Evolutionary conservation across 2,113 vertebrate genomes (phyloP), one percentile per base, ranked within the genome.

Genomic region (Scomber japonicus): DNA sequence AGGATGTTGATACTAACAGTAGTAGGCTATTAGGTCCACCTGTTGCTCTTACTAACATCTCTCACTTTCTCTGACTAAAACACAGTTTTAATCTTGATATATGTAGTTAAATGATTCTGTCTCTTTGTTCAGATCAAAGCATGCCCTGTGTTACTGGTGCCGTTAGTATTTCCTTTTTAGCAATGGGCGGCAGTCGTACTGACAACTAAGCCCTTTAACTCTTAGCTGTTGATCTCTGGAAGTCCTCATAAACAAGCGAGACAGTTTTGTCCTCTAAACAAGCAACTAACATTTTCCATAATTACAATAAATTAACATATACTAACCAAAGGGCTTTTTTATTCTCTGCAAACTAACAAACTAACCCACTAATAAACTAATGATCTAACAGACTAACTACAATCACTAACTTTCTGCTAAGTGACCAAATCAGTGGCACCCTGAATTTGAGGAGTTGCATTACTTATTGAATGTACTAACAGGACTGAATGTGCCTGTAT

Each of bases 331-430:
- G 60, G 73, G 73, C 77, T 84, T 63, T 15, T 1, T 7, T 56
- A 87, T 87, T 89, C 82, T 66, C 64, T 74, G 55, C 69, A 83
- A 81, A 92, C 93, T 92, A 93, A 94, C 91, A 78, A 71, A 93
- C 93, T 93, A 94, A 94, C 92, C 75, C 7, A 94, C 92, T 94
- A 94, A 93, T 88, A 57, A 84, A 90, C 86, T 88, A 88, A 91
- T 86, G 54, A 74, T 46, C 83, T 90, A 89, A 92, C 86, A 45
- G 80, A 87, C 87, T 30, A 81, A 88, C 70, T 54, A 30, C 14
- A 78, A 51, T 21, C 57, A 86, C 79, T 90, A 81, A 76, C 69
- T 44, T 15, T 78, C 31, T 75, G 77, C 44, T 72, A 30, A 57
- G 50, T 76, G 80, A 17, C 35, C 51, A 17, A 75, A 73, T 71